A percentile compares a stretch with the other conserved stretches of the same genome.
Conservation (phyloP, 2,113 vertebrate genomes). For the Thalassoma bifasciatum region DNA sequence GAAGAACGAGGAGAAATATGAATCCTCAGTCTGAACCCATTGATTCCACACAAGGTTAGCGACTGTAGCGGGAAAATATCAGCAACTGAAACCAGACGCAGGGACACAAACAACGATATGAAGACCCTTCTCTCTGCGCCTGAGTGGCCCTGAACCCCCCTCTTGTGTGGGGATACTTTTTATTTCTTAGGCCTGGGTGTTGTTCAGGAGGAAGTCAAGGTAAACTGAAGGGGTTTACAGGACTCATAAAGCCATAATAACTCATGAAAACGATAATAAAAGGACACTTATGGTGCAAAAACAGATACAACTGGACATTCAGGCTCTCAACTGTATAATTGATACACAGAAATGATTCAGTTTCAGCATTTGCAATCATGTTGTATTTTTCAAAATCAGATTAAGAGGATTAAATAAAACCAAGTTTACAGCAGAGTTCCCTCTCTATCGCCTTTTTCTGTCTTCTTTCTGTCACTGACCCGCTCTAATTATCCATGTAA, state of each 20-base stretch:
- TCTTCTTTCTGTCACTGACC: constrained; percentile 46
- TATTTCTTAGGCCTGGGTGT: neutral
- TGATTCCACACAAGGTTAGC: constrained; percentile 42
- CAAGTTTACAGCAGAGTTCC: too few species aligned
- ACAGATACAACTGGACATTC: neutral
- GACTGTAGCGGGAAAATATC: constrained; percentile 12
- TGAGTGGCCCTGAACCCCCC: constrained; percentile 17
- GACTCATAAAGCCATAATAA: neutral
- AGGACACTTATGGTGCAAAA: too few species aligned
- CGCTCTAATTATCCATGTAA: constrained; percentile 72
- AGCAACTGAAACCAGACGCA: neutral
- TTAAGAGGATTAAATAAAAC: too few species aligned
- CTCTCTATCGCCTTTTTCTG: constrained; percentile 21
- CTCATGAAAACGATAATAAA: too few species aligned
- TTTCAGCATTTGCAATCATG: too few species aligned
- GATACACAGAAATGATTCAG: too few species aligned
- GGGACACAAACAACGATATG: constrained; percentile 27
- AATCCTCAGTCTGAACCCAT: constrained; percentile 27
- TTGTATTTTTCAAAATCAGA: too few species aligned
- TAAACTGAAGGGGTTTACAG: neutral
- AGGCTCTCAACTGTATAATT: neutral
- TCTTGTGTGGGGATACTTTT: neutral
- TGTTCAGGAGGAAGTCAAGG: constrained; percentile 1
- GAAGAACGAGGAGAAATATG: constrained; percentile 26
- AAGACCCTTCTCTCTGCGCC: neutral